phyloP scores from a whole-genome alignment of 2,113 vertebrate genomes.

The Protomyctophum bolini region DNA sequence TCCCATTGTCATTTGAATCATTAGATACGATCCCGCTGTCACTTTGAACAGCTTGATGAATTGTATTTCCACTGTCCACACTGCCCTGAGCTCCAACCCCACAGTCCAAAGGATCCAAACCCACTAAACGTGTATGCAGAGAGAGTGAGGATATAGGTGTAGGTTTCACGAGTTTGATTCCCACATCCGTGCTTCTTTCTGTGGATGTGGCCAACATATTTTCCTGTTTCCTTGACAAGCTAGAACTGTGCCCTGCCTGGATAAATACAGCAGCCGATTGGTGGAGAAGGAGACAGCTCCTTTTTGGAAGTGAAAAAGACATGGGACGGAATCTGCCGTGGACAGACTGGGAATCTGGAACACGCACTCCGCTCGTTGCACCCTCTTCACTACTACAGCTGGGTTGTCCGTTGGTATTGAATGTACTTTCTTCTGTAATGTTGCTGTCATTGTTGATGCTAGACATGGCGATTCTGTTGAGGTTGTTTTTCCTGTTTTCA shows the following conservation, averaged over 20 bases:
- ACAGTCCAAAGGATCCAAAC: constrained; percentile 30
- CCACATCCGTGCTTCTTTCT: constrained; percentile 31
- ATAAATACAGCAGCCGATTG: constrained; percentile 70
- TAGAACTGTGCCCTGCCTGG: constrained; percentile 46
- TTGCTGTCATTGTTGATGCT: constrained; percentile 3
- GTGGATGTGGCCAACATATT: not conserved
- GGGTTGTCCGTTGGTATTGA: not conserved
- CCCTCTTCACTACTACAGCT: not conserved
- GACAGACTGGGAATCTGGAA: not conserved
- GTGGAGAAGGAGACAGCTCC: constrained; percentile 68
- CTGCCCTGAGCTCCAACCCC: constrained; percentile 37
- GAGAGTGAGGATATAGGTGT: constrained; percentile 31
- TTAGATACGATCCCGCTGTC: constrained; percentile 23
- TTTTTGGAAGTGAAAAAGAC: constrained; percentile 71
- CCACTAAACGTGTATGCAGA: constrained; percentile 8
- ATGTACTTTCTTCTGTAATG: not conserved
- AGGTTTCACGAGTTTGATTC: constrained; percentile 21
- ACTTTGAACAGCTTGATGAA: constrained; percentile 10
- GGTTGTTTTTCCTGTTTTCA: constrained; percentile 13
- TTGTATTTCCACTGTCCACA: constrained; percentile 36
- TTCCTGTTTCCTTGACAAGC: constrained; percentile 36
- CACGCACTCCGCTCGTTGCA: not conserved
- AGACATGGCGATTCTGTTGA: constrained; percentile 12
- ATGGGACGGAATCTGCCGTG: constrained; percentile 59
- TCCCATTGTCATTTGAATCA: constrained; percentile 9